A percentile compares a stretch with the other conserved stretches of the same genome.
phyloP scores from a whole-genome alignment of 1,140 invertebrate genomes.

The Augochlora pura region DNA sequence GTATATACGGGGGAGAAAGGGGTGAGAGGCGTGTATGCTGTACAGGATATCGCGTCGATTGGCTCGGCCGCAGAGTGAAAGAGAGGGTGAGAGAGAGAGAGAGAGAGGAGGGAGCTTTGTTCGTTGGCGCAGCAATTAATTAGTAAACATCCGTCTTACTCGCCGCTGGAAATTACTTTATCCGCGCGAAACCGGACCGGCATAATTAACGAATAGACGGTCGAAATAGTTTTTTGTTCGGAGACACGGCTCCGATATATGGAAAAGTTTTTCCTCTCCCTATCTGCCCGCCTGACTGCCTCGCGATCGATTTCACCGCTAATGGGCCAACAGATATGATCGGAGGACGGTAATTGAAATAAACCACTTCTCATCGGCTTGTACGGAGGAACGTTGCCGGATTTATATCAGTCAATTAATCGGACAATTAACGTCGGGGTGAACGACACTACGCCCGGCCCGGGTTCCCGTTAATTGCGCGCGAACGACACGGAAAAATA shows the following conservation, averaged over 20 bases:
- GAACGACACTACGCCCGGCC: too few relatives aligned
- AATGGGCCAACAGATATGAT: background rate
- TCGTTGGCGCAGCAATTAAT: conserved; percentile 24
- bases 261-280: background rate
- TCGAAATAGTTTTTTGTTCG: background rate
- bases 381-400: conserved; percentile 5
- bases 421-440: background rate
- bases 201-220: conserved; percentile 15
- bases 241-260: background rate
- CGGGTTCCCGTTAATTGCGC: background rate
- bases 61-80: background rate
- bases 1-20: too few relatives aligned
- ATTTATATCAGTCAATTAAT: background rate
- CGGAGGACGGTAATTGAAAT: conserved; percentile 4
- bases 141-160: conserved; percentile 40
- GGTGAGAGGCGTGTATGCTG: background rate
- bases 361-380: background rate
- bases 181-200: background rate
- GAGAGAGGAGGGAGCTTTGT: conserved; percentile 7
- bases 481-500: background rate
- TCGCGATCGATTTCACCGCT: too few relatives aligned
- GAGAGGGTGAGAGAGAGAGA: too few relatives aligned
- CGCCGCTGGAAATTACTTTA: conserved; percentile 14
- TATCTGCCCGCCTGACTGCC: background rate
- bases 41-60: conserved; percentile 1